These are phyloP conservation scores for Choreutis nemorana DNA, from an alignment of 2,888 invertebrate genomes.

Conservation along the genomic window DNA sequence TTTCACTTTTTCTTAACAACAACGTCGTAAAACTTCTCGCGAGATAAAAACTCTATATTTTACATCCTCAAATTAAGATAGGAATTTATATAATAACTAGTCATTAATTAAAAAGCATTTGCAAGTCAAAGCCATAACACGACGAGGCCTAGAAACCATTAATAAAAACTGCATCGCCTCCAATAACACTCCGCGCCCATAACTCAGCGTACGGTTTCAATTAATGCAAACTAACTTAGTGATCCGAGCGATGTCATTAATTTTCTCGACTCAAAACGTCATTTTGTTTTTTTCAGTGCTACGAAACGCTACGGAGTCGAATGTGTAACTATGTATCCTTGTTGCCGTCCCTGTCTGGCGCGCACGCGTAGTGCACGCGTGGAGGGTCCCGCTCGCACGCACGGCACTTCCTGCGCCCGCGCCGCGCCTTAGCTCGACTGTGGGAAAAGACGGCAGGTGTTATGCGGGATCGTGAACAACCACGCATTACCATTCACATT, in stretches of 20 bases:
- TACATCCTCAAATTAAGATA: slow-evolving; percentile 10
- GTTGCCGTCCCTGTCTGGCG: slow-evolving; percentile 24
- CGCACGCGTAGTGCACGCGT: slow-evolving; percentile 29
- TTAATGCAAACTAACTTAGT: slow-evolving; percentile 19
- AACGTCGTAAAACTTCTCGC: slow-evolving; percentile 5
- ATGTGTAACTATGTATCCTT: slow-evolving; percentile 30
- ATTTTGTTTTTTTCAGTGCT: slow-evolving; percentile 20
- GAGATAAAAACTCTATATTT: slow-evolving; percentile 3
- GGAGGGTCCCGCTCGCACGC: slow-evolving; percentile 39
- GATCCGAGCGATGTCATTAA: slow-evolving; percentile 16
- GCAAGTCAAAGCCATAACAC: slow-evolving; percentile 16
- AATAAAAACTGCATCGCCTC: slow-evolving; percentile 11
- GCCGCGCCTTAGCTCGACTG: slow-evolving; percentile 50
- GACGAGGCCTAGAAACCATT: slow-evolving; percentile 11
- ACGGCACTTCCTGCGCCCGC: slow-evolving; percentile 35
- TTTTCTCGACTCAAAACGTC: slow-evolving; percentile 17
- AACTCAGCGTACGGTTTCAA: slow-evolving; percentile 19
- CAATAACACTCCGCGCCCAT: slow-evolving; percentile 13
- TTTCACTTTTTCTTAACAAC: slow-evolving; percentile 5
- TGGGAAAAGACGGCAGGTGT: slow-evolving; percentile 70
- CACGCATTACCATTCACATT: slow-evolving; percentile 67
- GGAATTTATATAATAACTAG: slow-evolving; percentile 14
- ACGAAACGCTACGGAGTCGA: slow-evolving; percentile 20
- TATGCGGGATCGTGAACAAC: slow-evolving; percentile 68
- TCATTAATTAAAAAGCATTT: slow-evolving; percentile 15